Percentiles rank a stretch among this genome's conserved stretches.
Evolutionary conservation across 2,888 invertebrate genomes (phyloP).

Genomic region (Conistra vaccinii): DNA sequence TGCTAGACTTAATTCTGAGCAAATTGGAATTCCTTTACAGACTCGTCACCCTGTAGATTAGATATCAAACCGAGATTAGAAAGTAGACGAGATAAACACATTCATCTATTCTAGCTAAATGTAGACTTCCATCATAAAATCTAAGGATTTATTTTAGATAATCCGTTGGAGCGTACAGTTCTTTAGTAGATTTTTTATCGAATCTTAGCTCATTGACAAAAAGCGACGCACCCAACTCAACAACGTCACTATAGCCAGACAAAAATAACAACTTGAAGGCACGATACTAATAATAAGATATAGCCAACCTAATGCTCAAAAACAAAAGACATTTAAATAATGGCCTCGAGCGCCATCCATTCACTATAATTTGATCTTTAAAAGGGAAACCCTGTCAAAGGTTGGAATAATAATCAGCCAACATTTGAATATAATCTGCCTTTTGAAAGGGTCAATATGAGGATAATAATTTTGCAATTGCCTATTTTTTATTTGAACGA

Average conservation of each 20-base stretch:
- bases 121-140: slow-evolving; percentile 19
- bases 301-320: slow-evolving; percentile 21
- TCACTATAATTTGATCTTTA: slow-evolving; percentile 61
- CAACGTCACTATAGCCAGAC: slow-evolving; percentile 17
- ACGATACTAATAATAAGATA: slow-evolving; percentile 41
- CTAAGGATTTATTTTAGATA: slow-evolving; percentile 39
- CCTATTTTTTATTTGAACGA: slow-evolving; percentile 4
- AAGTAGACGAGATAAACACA: slow-evolving; percentile 39
- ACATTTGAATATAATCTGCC: slow-evolving; percentile 40
- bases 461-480: slow-evolving; percentile 19
- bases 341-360: slow-evolving; percentile 56
- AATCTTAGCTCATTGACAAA: slow-evolving; percentile 31
- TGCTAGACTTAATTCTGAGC: slow-evolving; percentile 32
- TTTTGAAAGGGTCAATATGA: slow-evolving; percentile 33
- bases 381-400: slow-evolving; percentile 57
- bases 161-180: slow-evolving; percentile 35
- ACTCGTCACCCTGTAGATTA: slow-evolving; percentile 44
- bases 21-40: slow-evolving; percentile 52
- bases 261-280: slow-evolving; percentile 3
- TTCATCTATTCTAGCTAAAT: slow-evolving; percentile 12
- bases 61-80: slow-evolving; percentile 45
- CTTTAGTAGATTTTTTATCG: slow-evolving; percentile 26
- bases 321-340: slow-evolving; percentile 45
- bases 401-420: slow-evolving; percentile 51
- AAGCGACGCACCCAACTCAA: slow-evolving; percentile 22